Base-by-base conservation (phyloP, 2,888 invertebrate genomes). In the Drosophila picticornis region DNA sequence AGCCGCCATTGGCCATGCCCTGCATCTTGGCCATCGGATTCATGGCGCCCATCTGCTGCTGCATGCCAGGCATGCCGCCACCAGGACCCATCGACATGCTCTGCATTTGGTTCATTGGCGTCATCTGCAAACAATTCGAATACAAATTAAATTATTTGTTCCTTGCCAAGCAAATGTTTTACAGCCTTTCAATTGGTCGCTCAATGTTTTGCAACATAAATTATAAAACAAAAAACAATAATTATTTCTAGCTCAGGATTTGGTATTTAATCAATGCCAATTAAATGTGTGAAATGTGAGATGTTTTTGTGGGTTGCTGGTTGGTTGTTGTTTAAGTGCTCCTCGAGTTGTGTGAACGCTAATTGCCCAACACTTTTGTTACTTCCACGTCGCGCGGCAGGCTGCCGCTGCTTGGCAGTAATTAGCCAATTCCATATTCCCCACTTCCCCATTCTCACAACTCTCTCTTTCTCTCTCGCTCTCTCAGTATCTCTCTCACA, bases 61-160 rank as follows among this genome's bases (percentile, higher is more conserved):
- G 95, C 83, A 90, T 83, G 71, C 80, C 80, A 88, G 94, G 78
- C 82, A 88, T 87, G 56, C 86, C 83, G 11, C 77, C 81, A 13
- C 83, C 90, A 59, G 91, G 92, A 40, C 96, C 96, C 94, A 96
- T 96, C 72, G 95, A 95, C 95, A 96, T 96, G 91, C 95, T 96
- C 80, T 95, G 95, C 95, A 96, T 96, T 77, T 95, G 96, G 92
- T 95, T 96, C 95, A 96, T 96, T 84, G 95, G 95, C 91, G 95
- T 96, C 96, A 96, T 96, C 93, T 93, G 81, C 25, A 87, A 85
- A 19, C 56, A 50, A 83, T 16, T 16, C 19, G 59, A 36, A 22
- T 13, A 22, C 31, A 36, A 84, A 75, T n/a, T 58, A 48, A 25
- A 25, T 43, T 6, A 11, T 38, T 19, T n/a, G 9, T 40, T 40